These are phyloP conservation scores for Buathra laborator DNA, from an alignment of 2,888 invertebrate species.

Conservation along the genomic window DNA sequence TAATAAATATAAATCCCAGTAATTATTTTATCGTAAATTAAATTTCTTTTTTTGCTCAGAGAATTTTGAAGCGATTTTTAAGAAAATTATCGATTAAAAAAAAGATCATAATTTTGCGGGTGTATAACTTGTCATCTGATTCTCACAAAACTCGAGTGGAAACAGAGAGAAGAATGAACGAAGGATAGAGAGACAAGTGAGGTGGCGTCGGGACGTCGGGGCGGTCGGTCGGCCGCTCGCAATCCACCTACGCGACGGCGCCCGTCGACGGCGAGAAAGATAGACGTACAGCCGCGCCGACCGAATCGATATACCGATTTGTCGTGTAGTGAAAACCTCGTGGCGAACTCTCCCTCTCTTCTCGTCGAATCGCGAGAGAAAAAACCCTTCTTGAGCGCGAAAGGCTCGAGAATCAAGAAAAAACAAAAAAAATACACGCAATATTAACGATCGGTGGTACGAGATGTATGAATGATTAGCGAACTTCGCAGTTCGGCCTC, in stretches of 20 bases:
- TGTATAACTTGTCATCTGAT: neutral
- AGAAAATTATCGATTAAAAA: neutral
- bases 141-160: neutral
- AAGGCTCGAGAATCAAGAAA: neutral
- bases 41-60: neutral
- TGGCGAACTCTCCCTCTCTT: constrained; percentile 61
- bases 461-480: too few relatives aligned
- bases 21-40: neutral
- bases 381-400: neutral
- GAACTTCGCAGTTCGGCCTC: too few relatives aligned
- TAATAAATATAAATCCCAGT: too few relatives aligned
- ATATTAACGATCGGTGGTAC: too few relatives aligned
- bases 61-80: neutral
- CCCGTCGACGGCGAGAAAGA: constrained; percentile 52
- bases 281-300: constrained; percentile 22
- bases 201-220: constrained; percentile 65
- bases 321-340: constrained; percentile 58
- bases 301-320: constrained; percentile 65
- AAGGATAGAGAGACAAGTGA: constrained; percentile 43
- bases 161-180: constrained; percentile 27
- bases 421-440: too few relatives aligned
- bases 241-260: constrained; percentile 70
- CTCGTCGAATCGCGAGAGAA: constrained; percentile 44
- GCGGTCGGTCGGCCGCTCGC: constrained; percentile 70
- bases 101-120: neutral